Evolutionary conservation across 2,888 invertebrate genomes (phyloP), one percentile per base, ranked within the genome.

Genomic region (Chrysolina haemoptera): DNA sequence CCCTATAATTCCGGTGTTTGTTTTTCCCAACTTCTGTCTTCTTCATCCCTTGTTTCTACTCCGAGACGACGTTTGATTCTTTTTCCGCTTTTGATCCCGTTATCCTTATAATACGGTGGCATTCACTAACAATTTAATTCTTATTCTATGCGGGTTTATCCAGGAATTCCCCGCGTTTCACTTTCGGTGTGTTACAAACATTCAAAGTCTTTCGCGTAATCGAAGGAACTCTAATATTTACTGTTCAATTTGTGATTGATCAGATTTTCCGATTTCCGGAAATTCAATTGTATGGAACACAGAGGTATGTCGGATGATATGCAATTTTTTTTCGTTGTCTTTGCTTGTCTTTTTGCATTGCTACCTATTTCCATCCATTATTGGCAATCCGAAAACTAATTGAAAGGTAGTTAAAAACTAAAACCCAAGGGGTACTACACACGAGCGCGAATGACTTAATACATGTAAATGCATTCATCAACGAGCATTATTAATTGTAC

Each of bases 1-100:
- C 59, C 59, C 10, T 27, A 59, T 35, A 59, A 59, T 27, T 35
- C 59, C n/a, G n/a, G 59, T 59, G 59, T 59, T 59, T 59, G 27
- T 59, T 59, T 59, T 59, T 11, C 35, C n/a, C 22, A 14, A 27
- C 59, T 59, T 27, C 59, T 59, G 59, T 59, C 35, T 35, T 59
- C 35, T 35, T n/a, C n/a, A 35, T 59, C 27, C 9, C 59, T 59
- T 9, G 16, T 59, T 59, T 59, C 1, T n/a, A 59, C 35, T 59
- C 10, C n/a, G 27, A 27, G 14, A 27, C 35, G 53, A 53, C 35
- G 59, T 59, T 59, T 59, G 59, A 59, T 59, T 53, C 5, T 59
- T 27, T 59, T n/a, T n/a, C 35, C 59, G 59, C 59, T 59, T 35
- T 18, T 35, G 35, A 59, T 59, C 27, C 27, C n/a, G 35, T 59